Evolutionary conservation across 35 echinoderm and acorn worm genomes (phyloP), one percentile per base, ranked within the genome.

Genomic region (Apostichopus parvimensis): DNA sequence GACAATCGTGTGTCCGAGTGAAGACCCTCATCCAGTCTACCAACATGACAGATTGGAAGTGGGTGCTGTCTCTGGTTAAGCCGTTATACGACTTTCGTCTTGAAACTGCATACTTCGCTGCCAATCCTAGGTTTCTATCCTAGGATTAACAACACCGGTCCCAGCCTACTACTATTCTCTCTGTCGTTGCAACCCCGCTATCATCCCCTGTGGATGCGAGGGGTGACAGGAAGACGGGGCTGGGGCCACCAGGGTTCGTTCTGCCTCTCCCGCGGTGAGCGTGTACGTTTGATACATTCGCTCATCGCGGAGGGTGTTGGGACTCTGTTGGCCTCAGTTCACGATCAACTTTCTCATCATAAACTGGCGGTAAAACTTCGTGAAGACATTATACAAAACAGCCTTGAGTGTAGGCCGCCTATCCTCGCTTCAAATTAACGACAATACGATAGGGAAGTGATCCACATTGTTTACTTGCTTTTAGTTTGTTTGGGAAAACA

Each of bases 11-110:
- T 82, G 79, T 54, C 79, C 55, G 34, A 7, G 52, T 3, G 79
- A 11, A 24, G 18, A 52, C 79, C 79, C 79, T 10, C 54, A 52
- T 54, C 52, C 45, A 34, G 15, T 13, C 79, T 55, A 52, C 52
- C 79, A 82, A 82, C 12, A 82, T 82, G 79, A 54, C 79, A 15
- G 79, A 82, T 17, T 82, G 79, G 79, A 82, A 82, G 79, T 56
- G 79, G 79, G 79, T 82, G 52, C 79, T 82, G 25, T 82, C 79
- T 53, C 79, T 53, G 1, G 79, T 52, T 18, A 54, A 24, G 79
- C 28, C 28, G 28, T 34, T 34, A 55, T 6, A 13, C 64, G 64
- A 82, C 79, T 54, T 0, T 82, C 45, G 55, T 82, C 15, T 7
- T 82, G 52, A 53, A 82, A 54, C 25, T 55, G 79, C 79, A 53